Evolutionary conservation across 2,113 vertebrate species (phyloP).

Genomic region (Madoqua kirkii): DNA sequence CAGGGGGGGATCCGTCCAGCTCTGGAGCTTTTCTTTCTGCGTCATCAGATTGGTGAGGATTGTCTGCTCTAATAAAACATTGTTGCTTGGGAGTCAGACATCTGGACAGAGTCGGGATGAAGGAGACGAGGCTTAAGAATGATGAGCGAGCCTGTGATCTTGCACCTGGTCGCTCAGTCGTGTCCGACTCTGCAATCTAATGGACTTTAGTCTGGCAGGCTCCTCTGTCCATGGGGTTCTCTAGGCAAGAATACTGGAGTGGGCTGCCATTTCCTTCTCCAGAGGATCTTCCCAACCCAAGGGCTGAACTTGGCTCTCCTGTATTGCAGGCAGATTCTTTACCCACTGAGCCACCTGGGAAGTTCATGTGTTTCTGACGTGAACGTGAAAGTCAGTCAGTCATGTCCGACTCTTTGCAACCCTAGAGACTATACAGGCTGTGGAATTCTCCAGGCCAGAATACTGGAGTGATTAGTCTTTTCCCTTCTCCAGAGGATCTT

Average conservation of each 20-base stretch:
- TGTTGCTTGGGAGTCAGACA: neutral
- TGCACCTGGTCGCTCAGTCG: accelerated
- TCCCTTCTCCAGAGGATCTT: neutral
- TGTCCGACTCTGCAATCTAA: neutral
- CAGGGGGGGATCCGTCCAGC: neutral
- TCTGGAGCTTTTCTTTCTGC: neutral
- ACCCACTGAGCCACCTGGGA: neutral
- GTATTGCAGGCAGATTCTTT: too few relatives aligned
- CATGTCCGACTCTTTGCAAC: neutral
- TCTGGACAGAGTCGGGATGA: neutral
- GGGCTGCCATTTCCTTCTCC: neutral
- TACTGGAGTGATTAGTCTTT: neutral
- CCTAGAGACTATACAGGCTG: neutral
- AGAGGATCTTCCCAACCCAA: neutral
- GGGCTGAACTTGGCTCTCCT: neutral
- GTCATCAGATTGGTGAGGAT: neutral
- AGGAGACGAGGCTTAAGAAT: neutral
- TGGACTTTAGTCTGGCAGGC: neutral
- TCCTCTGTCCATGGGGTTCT: neutral
- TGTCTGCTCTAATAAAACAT: neutral
- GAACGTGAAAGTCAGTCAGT: neutral
- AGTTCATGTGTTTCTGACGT: neutral
- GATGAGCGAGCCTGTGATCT: neutral
- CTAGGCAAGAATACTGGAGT: neutral
- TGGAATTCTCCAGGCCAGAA: neutral